Percentiles rank a stretch among this genome's conserved stretches.
phyloP scores from a whole-genome alignment of 2,888 invertebrate genomes.

The Venustoraphidia nigricollis region DNA sequence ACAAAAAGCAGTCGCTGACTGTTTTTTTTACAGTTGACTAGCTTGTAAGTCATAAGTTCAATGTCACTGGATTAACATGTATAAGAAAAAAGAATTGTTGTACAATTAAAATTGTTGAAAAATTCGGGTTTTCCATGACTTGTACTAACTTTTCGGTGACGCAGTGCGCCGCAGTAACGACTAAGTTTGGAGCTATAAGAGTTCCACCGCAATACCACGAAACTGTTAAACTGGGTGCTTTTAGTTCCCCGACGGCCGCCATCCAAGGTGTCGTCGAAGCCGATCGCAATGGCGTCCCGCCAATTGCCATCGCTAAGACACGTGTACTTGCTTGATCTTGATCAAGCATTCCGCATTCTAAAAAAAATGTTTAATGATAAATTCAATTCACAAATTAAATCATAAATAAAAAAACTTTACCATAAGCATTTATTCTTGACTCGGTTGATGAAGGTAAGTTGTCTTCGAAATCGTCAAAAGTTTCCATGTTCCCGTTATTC shows the following conservation, averaged over 20 bases:
- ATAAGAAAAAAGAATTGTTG: no score
- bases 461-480: not conserved
- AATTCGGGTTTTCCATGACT: not conserved
- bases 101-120: not conserved
- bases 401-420: not conserved
- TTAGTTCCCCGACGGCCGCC: slow-evolving; percentile 13
- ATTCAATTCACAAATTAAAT: not conserved
- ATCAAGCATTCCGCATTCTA: slow-evolving; percentile 9
- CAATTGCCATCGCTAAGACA: slow-evolving; percentile 9
- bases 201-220: slow-evolving; percentile 15
- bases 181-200: slow-evolving; percentile 10
- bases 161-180: slow-evolving; percentile 17
- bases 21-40: no score
- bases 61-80: no score
- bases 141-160: slow-evolving; percentile 11
- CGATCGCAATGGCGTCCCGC: slow-evolving; percentile 12
- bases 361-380: not conserved
- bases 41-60: no score
- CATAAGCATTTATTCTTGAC: not conserved
- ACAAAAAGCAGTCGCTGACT: no score
- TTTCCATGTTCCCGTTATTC: not conserved
- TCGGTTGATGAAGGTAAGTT: not conserved
- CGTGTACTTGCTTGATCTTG: slow-evolving; percentile 1
- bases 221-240: slow-evolving; percentile 1
- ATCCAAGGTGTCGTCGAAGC: slow-evolving; percentile 14